Percentiles rank a stretch among this genome's conserved stretches.
These are phyloP conservation scores for Dicranocentrus wangi DNA, from an alignment of 2,888 invertebrate genomes.

Conservation along the genomic window DNA sequence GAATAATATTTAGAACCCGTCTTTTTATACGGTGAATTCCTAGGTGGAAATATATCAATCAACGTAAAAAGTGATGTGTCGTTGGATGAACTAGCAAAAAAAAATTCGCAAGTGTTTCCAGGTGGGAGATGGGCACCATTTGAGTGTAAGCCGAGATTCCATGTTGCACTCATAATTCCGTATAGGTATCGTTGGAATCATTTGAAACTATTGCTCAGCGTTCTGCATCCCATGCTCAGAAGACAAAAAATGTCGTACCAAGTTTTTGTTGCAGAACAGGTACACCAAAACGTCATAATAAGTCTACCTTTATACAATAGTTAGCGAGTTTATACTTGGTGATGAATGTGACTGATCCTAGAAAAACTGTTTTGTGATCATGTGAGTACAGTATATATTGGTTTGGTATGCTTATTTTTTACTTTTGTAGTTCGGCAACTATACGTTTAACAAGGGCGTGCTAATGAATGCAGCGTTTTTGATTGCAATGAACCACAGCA, in stretches of 20 bases:
- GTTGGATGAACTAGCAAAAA: slow-evolving; percentile 40
- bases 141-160: slow-evolving; percentile 84
- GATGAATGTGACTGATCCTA: too few relatives aligned
- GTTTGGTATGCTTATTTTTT: background rate
- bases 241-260: slow-evolving; percentile 77
- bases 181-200: slow-evolving; percentile 74
- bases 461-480: slow-evolving; percentile 75
- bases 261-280: slow-evolving; percentile 78
- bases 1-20: too few relatives aligned
- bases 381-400: too few relatives aligned
- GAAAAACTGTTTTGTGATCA: too few relatives aligned
- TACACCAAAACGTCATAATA: too few relatives aligned
- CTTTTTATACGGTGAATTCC: too few relatives aligned
- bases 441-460: slow-evolving; percentile 75
- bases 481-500: slow-evolving; percentile 72
- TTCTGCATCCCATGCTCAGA: slow-evolving; percentile 77
- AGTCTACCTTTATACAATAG: too few relatives aligned
- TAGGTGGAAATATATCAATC: slow-evolving; percentile 69
- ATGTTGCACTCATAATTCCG: slow-evolving; percentile 77
- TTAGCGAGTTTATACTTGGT: too few relatives aligned
- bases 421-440: slow-evolving; percentile 73
- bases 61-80: slow-evolving; percentile 59
- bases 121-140: slow-evolving; percentile 89
- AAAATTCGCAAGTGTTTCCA: slow-evolving; percentile 72
- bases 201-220: slow-evolving; percentile 75